Conservation (phyloP, 2,113 vertebrate species). For the Lagopus muta region DNA sequence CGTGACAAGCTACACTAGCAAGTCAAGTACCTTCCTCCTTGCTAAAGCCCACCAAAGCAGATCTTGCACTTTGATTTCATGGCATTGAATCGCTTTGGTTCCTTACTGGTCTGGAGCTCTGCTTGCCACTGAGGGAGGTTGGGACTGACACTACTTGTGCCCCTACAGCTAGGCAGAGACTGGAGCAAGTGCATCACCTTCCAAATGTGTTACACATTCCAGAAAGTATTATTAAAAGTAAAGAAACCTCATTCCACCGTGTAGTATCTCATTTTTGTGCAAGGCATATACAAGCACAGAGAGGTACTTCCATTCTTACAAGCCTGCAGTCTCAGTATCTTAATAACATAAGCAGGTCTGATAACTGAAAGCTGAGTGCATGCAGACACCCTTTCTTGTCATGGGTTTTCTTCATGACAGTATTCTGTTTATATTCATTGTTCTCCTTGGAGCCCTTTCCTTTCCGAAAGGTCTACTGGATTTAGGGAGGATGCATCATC, state of each 20-base stretch:
- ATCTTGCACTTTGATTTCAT: not conserved
- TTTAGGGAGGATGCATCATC: not conserved
- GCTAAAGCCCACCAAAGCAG: not conserved
- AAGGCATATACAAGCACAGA: not conserved
- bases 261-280: not conserved
- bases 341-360: not conserved
- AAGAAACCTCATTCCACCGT: not conserved
- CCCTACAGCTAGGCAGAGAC: not conserved
- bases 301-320: not conserved
- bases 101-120: not conserved
- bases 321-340: not conserved
- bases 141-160: fast-evolving
- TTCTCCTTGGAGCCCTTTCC: not conserved
- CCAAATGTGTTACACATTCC: not conserved
- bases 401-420: not conserved
- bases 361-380: not conserved
- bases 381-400: not conserved
- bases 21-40: not conserved
- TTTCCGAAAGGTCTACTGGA: not conserved
- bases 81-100: not conserved
- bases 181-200: not conserved
- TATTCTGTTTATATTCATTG: not conserved
- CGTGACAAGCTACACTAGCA: not conserved
- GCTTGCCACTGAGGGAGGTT: not conserved
- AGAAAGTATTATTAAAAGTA: not conserved